Conservation (phyloP, 2,797 vertebrate genomes). For the Coluber constrictor region DNA sequence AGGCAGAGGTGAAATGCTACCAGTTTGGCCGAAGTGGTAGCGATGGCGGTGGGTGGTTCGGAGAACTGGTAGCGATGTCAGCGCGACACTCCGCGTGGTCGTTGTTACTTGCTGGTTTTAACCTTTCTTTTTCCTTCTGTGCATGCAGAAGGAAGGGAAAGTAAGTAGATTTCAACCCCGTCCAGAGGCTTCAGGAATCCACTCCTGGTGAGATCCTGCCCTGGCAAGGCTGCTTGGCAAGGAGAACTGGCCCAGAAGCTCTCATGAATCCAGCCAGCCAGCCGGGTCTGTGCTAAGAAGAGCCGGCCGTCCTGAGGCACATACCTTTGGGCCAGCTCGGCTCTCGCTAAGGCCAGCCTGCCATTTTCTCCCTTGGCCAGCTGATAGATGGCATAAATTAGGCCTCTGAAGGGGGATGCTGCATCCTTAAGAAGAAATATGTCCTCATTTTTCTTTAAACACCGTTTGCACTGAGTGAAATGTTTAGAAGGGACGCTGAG, state of each 20-base stretch:
- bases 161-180: too few species aligned
- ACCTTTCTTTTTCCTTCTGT: too few species aligned
- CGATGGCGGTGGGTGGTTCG: too few species aligned
- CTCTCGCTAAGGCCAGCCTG: slow-evolving; percentile 56
- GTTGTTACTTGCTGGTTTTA: too few species aligned
- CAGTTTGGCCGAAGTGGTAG: too few species aligned
- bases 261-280: background rate
- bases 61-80: too few species aligned
- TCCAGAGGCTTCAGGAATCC: background rate
- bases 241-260: background rate
- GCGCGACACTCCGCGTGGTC: too few species aligned
- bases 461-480: slow-evolving; percentile 98
- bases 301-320: slow-evolving; percentile 8
- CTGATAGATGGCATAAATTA: slow-evolving; percentile 76
- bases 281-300: slow-evolving; percentile 8
- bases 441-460: slow-evolving; percentile 91
- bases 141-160: too few species aligned
- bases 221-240: background rate
- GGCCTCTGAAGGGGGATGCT: slow-evolving; percentile 78
- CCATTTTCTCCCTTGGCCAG: slow-evolving; percentile 65
- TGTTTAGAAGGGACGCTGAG: slow-evolving; percentile 95
- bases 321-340: slow-evolving; percentile 44
- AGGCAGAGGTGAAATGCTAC: too few species aligned
- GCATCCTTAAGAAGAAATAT: slow-evolving; percentile 91
- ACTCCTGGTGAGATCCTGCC: background rate